Evolutionary conservation across 2,113 vertebrate species (phyloP).

Genomic region (Callipepla californica): DNA sequence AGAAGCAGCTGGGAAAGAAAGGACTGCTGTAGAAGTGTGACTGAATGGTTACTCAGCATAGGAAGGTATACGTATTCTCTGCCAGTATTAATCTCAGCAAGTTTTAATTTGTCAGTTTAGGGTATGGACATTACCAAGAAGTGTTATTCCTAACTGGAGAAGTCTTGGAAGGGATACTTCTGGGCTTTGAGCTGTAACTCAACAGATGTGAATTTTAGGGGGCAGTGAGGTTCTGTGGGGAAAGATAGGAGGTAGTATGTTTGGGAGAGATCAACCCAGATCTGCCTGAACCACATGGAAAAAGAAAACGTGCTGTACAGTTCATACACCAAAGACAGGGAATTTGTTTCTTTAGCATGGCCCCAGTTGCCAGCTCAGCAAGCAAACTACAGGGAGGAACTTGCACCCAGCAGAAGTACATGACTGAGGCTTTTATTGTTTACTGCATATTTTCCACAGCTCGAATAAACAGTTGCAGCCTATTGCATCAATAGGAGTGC

Average conservation of each 20-base stretch:
- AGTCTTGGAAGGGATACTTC: not conserved
- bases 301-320: not conserved
- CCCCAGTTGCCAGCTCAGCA: not conserved
- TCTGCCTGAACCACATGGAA: not conserved
- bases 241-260: accelerated
- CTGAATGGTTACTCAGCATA: not conserved
- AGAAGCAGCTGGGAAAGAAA: not conserved
- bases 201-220: not conserved
- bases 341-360: not conserved
- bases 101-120: not conserved
- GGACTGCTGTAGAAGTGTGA: not conserved
- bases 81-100: not conserved
- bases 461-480: constrained; percentile 40
- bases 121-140: not conserved
- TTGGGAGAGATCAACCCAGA: not conserved
- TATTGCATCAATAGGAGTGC: constrained; percentile 42
- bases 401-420: constrained; percentile 8
- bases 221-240: not conserved
- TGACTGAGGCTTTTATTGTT: constrained; percentile 8
- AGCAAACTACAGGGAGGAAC: constrained; percentile 10
- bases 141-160: not conserved
- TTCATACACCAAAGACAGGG: not conserved
- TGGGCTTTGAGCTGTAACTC: not conserved
- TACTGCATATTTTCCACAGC: constrained; percentile 31
- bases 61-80: not conserved